Evolutionary conservation across 2,797 vertebrate genomes (phyloP).

Genomic region (Epinephelus coioides): DNA sequence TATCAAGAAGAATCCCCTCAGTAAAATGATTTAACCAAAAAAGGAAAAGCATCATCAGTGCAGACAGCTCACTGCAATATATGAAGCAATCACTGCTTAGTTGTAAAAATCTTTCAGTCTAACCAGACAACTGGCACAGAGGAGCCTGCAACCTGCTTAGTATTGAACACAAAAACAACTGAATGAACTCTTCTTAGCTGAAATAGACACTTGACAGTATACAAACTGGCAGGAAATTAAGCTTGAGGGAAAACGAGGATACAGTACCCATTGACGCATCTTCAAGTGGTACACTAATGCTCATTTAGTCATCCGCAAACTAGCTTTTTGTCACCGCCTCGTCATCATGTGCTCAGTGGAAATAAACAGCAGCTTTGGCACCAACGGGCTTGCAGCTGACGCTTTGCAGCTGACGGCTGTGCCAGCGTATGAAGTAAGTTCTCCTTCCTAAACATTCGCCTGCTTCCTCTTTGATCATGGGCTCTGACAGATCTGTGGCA

Average conservation of each 20-base stretch:
- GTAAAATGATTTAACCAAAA: slow-evolving; percentile 32
- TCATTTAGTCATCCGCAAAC: slow-evolving; percentile 59
- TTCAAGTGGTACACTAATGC: slow-evolving; percentile 54
- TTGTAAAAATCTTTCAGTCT: slow-evolving; percentile 26
- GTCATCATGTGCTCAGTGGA: slow-evolving; percentile 52
- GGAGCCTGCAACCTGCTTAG: slow-evolving; percentile 34
- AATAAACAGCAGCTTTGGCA: slow-evolving; percentile 62
- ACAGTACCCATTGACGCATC: slow-evolving; percentile 45
- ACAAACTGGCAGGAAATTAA: slow-evolving; percentile 50
- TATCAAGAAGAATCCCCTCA: slow-evolving; percentile 38
- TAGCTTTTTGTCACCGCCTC: slow-evolving; percentile 53
- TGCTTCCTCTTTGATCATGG: slow-evolving; percentile 70
- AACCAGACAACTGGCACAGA: slow-evolving; percentile 37
- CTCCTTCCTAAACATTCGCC: slow-evolving; percentile 63
- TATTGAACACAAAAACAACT: slow-evolving; percentile 37
- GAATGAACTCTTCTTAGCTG: slow-evolving; percentile 39
- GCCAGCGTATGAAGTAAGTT: slow-evolving; percentile 50
- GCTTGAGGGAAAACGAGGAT: slow-evolving; percentile 43
- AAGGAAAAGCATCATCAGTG: slow-evolving; percentile 23
- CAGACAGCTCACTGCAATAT: slow-evolving; percentile 33
- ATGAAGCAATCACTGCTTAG: slow-evolving; percentile 26
- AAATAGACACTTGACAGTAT: slow-evolving; percentile 39
- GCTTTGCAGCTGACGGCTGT: slow-evolving; percentile 42
- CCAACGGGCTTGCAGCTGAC: slow-evolving; percentile 40
- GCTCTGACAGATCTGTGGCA: slow-evolving; percentile 71